A percentile compares a stretch with the other conserved stretches of the same genome.
Conservation (phyloP, 2,113 vertebrate genomes). For the pig (Sus scrofa) region T2T-Sscrofa CM000813.6:105497001-105497500, state of each 20-base stretch:
- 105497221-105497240: neutral
- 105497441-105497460: neutral
- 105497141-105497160: neutral
- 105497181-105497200: neutral
- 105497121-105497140: neutral
- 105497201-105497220: neutral
- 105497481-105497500: neutral
- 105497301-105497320: neutral
- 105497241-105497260: neutral
- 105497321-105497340: neutral
- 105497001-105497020: neutral
- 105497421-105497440: neutral
- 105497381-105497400: neutral
- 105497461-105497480: neutral
- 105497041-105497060: conserved; percentile 16
- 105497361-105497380: no score
- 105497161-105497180: neutral
- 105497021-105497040: neutral
- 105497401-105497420: neutral
- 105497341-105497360: neutral
- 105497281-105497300: neutral
- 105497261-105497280: neutral
- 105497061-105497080: conserved; percentile 27
- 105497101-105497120: neutral
- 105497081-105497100: neutral